Evolutionary conservation across 2,113 vertebrate species (phyloP).

Genomic region (Donacobius atricapilla): DNA sequence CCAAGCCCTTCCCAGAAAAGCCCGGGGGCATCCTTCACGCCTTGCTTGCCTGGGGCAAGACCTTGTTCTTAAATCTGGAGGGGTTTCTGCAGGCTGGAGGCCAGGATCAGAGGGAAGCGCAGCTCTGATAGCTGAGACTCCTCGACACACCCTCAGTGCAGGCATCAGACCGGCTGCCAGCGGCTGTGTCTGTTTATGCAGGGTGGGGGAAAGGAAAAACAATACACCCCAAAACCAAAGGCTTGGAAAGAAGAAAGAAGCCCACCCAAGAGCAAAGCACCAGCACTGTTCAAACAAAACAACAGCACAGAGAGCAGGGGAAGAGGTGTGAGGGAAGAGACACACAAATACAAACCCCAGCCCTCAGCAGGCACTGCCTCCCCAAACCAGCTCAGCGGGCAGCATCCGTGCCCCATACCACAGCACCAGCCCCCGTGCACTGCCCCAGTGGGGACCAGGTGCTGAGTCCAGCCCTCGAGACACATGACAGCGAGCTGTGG

Average conservation of each 20-base stretch:
- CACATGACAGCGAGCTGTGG: background rate
- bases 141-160: background rate
- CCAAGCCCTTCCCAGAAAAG: background rate
- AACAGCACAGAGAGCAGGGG: background rate
- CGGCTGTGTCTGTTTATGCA: background rate
- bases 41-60: background rate
- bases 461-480: background rate
- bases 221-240: conserved; percentile 59
- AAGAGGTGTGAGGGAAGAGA: conserved; percentile 12
- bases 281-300: conserved; percentile 29
- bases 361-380: background rate
- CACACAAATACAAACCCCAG: background rate
- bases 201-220: conserved; percentile 6
- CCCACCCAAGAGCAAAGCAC: conserved; percentile 55
- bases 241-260: conserved; percentile 37
- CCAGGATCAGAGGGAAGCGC: background rate
- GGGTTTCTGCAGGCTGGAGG: conserved; percentile 4
- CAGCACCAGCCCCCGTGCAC: background rate
- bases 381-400: background rate
- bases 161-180: background rate
- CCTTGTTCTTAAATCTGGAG: background rate
- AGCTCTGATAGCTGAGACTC: background rate
- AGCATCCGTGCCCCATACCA: background rate
- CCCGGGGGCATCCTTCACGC: background rate
- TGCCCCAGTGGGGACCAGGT: background rate